These are phyloP conservation scores for Neolamprologus falcicula DNA, from an alignment of 2,113 vertebrate genomes.

Conservation along the genomic window DNA sequence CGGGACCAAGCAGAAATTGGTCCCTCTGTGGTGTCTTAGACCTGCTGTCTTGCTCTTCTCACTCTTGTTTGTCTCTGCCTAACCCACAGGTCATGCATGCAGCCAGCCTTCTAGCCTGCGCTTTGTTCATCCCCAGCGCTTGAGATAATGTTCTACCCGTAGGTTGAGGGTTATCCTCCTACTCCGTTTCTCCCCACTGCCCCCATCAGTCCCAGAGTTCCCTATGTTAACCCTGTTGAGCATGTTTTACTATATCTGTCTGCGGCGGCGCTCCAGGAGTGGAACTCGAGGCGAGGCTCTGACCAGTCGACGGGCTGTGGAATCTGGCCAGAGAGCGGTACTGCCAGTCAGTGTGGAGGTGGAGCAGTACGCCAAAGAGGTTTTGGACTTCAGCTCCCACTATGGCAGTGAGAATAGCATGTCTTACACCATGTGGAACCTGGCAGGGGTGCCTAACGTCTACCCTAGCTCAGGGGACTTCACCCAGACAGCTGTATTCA, in stretches of 20 bases:
- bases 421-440: conserved; percentile 99
- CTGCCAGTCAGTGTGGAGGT: conserved; percentile 85
- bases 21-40: not conserved
- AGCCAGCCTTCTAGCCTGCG: conserved; percentile 41
- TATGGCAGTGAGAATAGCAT: conserved; percentile 98
- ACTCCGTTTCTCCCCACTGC: conserved; percentile 34
- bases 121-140: conserved; percentile 31
- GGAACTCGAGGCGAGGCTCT: conserved; percentile 87
- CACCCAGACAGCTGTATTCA: conserved; percentile 94
- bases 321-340: conserved; percentile 80
- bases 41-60: conserved; percentile 16
- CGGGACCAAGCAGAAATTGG: not conserved
- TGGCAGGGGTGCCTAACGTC: conserved; percentile 90
- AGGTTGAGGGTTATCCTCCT: conserved; percentile 50
- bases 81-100: conserved; percentile 75
- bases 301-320: conserved; percentile 87
- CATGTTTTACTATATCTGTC: conserved; percentile 99
- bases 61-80: conserved; percentile 63
- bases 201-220: conserved; percentile 72
- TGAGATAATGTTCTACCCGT: conserved; percentile 33
- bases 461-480: conserved; percentile 98
- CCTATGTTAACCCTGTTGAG: conserved; percentile 97
- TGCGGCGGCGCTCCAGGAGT: conserved; percentile 94
- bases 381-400: conserved; percentile 97
- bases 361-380: conserved; percentile 95